A percentile compares a stretch with the other conserved stretches of the same genome.
phyloP scores from a whole-genome alignment of 2,797 vertebrate genomes.

The Pseudochromis fuscus region DNA sequence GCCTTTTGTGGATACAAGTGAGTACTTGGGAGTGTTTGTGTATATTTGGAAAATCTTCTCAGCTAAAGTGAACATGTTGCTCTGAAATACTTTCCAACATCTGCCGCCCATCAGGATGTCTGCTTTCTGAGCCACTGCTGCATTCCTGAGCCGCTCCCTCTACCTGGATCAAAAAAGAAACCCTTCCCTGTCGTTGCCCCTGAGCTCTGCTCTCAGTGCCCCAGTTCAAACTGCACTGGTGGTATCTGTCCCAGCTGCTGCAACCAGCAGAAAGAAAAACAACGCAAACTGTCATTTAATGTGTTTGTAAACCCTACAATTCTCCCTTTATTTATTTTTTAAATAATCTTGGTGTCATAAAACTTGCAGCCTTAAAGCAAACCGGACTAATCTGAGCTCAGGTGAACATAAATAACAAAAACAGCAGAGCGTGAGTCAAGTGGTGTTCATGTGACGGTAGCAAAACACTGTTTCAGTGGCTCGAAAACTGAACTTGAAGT shows the following conservation, averaged over 20 bases:
- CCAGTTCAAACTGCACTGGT: slow-evolving; percentile 50
- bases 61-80: slow-evolving; percentile 85
- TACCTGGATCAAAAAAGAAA: slow-evolving; percentile 86
- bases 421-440: neutral
- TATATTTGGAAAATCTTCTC: slow-evolving; percentile 80
- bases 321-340: too few relatives aligned
- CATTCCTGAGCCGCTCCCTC: slow-evolving; percentile 88
- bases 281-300: slow-evolving; percentile 20
- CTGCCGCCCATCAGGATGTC: slow-evolving; percentile 89
- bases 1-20: slow-evolving; percentile 57
- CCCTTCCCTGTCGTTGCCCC: slow-evolving; percentile 73
- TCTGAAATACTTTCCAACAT: slow-evolving; percentile 89
- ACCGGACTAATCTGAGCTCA: slow-evolving; percentile 13
- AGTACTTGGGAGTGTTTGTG: slow-evolving; percentile 75
- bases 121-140: slow-evolving; percentile 83
- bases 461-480: slow-evolving; percentile 39
- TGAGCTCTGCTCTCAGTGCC: slow-evolving; percentile 65
- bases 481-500: slow-evolving; percentile 36
- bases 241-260: slow-evolving; percentile 63
- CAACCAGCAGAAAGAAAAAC: slow-evolving; percentile 37
- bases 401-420: slow-evolving; percentile 34
- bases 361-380: slow-evolving; percentile 1
- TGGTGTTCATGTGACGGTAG: slow-evolving; percentile 8
- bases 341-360: slow-evolving; percentile 19
- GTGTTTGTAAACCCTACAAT: slow-evolving; percentile 37